A percentile compares a stretch with the other conserved stretches of the same genome.
These are phyloP conservation scores for Pempheris klunzingeri DNA, from an alignment of 2,797 vertebrate genomes.

Conservation along the genomic window DNA sequence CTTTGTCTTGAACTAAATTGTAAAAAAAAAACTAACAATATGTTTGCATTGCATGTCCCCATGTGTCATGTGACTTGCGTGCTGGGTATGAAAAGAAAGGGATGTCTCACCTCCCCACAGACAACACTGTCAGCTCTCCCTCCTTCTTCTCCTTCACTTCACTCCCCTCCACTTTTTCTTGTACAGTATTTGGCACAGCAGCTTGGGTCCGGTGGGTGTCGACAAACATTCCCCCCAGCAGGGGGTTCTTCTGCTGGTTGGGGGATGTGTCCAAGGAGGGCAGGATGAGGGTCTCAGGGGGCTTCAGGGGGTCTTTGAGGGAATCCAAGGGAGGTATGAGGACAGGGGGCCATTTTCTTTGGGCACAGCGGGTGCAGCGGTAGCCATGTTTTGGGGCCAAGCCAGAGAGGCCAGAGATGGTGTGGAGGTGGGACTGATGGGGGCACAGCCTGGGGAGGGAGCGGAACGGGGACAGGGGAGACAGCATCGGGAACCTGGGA, in stretches of 20 bases:
- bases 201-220: slow-evolving; percentile 53
- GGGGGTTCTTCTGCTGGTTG: slow-evolving; percentile 72
- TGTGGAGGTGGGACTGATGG: slow-evolving; percentile 95
- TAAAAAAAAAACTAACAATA: background rate
- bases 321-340: slow-evolving; percentile 80
- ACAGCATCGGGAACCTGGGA: slow-evolving; percentile 86
- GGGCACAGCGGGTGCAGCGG: slow-evolving; percentile 92
- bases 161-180: slow-evolving; percentile 50
- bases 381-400: slow-evolving; percentile 85
- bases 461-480: slow-evolving; percentile 83
- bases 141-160: slow-evolving; percentile 68
- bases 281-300: slow-evolving; percentile 74
- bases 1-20: background rate
- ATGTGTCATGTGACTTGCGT: background rate
- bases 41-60: background rate
- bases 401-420: slow-evolving; percentile 88
- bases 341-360: slow-evolving; percentile 93
- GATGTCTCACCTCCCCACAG: slow-evolving; percentile 91
- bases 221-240: slow-evolving; percentile 61
- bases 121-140: slow-evolving; percentile 89
- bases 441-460: slow-evolving; percentile 86
- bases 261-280: slow-evolving; percentile 79
- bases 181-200: slow-evolving; percentile 68
- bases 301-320: slow-evolving; percentile 77
- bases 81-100: background rate